Evolutionary conservation across 2,113 vertebrate genomes (phyloP).

Genomic region (Sminthopsis crassicaudata): DNA sequence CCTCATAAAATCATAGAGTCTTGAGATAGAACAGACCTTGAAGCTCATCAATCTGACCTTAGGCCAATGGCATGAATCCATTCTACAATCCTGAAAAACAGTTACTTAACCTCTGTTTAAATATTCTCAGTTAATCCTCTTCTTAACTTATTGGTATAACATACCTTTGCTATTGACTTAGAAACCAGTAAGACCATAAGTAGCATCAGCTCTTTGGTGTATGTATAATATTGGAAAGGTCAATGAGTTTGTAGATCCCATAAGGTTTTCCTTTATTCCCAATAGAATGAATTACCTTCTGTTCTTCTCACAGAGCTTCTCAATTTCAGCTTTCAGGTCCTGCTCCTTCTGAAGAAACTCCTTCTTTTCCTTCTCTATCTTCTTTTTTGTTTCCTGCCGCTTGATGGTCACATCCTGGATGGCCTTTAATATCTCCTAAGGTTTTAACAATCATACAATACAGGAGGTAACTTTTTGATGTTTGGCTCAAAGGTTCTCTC

Average conservation of each 20-base stretch:
- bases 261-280: background rate
- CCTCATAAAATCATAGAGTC: background rate
- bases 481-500: slow-evolving; percentile 44
- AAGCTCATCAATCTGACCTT: background rate
- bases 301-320: slow-evolving; percentile 87
- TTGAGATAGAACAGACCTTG: background rate
- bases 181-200: background rate
- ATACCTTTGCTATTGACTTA: background rate
- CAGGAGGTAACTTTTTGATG: slow-evolving; percentile 63
- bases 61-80: background rate
- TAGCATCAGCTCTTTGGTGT: background rate
- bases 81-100: background rate
- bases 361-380: slow-evolving; percentile 91
- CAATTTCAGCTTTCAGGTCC: slow-evolving; percentile 88
- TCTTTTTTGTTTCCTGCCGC: slow-evolving; percentile 89
- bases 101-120: background rate
- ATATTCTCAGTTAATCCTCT: background rate
- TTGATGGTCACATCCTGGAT: slow-evolving; percentile 87
- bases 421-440: slow-evolving; percentile 83
- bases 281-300: slow-evolving; percentile 83
- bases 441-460: background rate
- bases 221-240: background rate
- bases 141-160: background rate
- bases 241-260: background rate
- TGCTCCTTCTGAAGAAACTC: slow-evolving; percentile 89